These are phyloP conservation scores for Polylopha cassiicola DNA, from an alignment of 2,888 invertebrate species.

Conservation along the genomic window DNA sequence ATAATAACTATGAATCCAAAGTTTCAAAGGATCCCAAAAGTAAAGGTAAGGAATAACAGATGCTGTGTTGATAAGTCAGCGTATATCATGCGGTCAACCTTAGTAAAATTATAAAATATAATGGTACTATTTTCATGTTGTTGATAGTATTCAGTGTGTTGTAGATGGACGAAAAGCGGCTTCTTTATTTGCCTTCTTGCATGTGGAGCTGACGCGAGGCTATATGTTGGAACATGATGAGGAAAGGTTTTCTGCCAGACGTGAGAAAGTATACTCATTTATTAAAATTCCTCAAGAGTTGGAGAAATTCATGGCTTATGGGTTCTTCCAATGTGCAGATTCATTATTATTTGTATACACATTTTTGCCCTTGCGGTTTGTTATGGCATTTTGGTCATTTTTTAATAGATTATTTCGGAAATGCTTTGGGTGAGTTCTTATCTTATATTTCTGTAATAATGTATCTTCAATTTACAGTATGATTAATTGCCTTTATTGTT, in stretches of 20 bases:
- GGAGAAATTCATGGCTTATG: slow-evolving; percentile 95
- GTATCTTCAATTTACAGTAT: slow-evolving; percentile 1
- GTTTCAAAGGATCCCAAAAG: slow-evolving; percentile 47
- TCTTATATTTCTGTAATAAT: slow-evolving; percentile 2
- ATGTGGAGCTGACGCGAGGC: slow-evolving; percentile 92
- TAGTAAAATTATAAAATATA: neutral
- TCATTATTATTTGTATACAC: slow-evolving; percentile 98
- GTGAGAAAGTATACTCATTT: slow-evolving; percentile 97
- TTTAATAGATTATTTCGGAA: slow-evolving; percentile 83
- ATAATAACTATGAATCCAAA: slow-evolving; percentile 49
- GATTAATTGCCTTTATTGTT: slow-evolving; percentile 28
- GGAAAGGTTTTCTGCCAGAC: slow-evolving; percentile 93
- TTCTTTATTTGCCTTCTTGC: slow-evolving; percentile 83
- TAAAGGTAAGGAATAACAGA: slow-evolving; percentile 55
- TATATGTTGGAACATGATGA: slow-evolving; percentile 97
- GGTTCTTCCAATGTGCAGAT: slow-evolving; percentile 97
- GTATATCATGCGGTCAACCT: too few species aligned
- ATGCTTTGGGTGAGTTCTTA: slow-evolving; percentile 81
- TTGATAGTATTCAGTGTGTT: slow-evolving; percentile 25
- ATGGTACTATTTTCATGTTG: neutral
- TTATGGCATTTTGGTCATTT: slow-evolving; percentile 90
- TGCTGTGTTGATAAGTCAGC: too few species aligned
- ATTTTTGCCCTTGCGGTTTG: slow-evolving; percentile 94
- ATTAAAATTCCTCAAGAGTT: slow-evolving; percentile 95
- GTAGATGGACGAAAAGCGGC: slow-evolving; percentile 60